Evolutionary conservation across 2,888 invertebrate genomes (phyloP).

Genomic region (Andrena marginata): DNA sequence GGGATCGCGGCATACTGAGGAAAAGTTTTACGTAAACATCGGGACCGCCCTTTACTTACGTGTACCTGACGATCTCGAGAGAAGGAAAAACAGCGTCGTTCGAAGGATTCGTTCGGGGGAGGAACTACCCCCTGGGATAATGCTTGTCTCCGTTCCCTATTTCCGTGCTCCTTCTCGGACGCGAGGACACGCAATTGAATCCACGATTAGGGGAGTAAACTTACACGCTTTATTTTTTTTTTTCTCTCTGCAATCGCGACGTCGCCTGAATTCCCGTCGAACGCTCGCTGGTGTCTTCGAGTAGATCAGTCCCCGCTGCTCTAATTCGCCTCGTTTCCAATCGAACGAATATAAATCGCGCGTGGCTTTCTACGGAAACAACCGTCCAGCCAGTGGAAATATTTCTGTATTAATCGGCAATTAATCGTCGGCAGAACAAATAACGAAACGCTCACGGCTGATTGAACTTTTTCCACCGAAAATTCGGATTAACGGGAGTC

Average conservation of each 20-base stretch:
- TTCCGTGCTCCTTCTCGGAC: slow-evolving; percentile 23
- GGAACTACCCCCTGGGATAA: slow-evolving; percentile 54
- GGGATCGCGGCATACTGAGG: slow-evolving; percentile 33
- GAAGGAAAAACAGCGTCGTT: slow-evolving; percentile 46
- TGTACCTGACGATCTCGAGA: slow-evolving; percentile 48
- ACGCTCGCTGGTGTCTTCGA: too few species aligned
- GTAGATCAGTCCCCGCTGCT: too few species aligned
- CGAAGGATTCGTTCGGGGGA: slow-evolving; percentile 22
- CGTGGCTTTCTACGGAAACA: too few species aligned
- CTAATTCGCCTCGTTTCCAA: too few species aligned
- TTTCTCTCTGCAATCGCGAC: background rate
- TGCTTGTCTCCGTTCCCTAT: slow-evolving; percentile 41
- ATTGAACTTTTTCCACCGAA: background rate
- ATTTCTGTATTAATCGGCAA: slow-evolving; percentile 16
- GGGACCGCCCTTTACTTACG: slow-evolving; percentile 53
- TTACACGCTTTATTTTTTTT: background rate
- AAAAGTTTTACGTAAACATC: slow-evolving; percentile 68
- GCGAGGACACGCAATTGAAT: slow-evolving; percentile 36
- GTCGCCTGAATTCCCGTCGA: background rate
- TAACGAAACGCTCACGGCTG: slow-evolving; percentile 9
- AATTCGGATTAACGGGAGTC: slow-evolving; percentile 12
- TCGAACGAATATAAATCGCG: too few species aligned
- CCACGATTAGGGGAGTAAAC: slow-evolving; percentile 32
- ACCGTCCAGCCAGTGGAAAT: background rate
- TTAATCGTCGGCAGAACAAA: slow-evolving; percentile 20